These are phyloP conservation scores for Cossypha heuglini DNA, from an alignment of 2,797 vertebrate genomes.

Conservation along the genomic window DNA sequence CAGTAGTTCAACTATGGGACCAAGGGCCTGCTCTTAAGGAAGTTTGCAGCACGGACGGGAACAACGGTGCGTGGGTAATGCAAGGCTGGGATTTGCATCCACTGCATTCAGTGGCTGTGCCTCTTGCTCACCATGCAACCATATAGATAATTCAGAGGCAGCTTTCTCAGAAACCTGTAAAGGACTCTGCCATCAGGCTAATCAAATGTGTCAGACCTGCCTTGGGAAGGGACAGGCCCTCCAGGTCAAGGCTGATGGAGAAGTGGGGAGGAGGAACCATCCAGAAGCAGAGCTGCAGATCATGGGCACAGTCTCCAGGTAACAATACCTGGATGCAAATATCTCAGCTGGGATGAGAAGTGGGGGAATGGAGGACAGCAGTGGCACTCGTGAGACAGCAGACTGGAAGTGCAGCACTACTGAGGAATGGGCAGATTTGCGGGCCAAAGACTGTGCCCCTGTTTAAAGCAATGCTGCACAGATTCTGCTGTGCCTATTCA, in stretches of 20 bases:
- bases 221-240: not conserved
- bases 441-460: not conserved
- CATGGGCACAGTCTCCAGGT: not conserved
- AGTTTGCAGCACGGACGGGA: not conserved
- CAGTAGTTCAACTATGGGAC: not conserved
- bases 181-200: not conserved
- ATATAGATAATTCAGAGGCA: not conserved
- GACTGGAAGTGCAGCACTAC: not conserved
- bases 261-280: not conserved
- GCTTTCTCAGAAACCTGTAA: not conserved
- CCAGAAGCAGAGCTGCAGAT: rapidly evolving
- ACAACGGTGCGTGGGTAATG: not conserved
- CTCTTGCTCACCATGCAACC: not conserved
- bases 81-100: not conserved
- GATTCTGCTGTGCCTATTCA: not conserved
- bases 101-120: rapidly evolving
- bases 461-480: rapidly evolving
- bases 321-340: not conserved
- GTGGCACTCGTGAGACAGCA: not conserved
- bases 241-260: not conserved
- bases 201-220: not conserved
- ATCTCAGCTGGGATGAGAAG: not conserved
- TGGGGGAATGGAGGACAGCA: not conserved
- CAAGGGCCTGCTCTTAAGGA: not conserved
- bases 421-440: not conserved